Evolutionary conservation across 2,113 vertebrate genomes (phyloP).

Genomic region (Columbina picui): DNA sequence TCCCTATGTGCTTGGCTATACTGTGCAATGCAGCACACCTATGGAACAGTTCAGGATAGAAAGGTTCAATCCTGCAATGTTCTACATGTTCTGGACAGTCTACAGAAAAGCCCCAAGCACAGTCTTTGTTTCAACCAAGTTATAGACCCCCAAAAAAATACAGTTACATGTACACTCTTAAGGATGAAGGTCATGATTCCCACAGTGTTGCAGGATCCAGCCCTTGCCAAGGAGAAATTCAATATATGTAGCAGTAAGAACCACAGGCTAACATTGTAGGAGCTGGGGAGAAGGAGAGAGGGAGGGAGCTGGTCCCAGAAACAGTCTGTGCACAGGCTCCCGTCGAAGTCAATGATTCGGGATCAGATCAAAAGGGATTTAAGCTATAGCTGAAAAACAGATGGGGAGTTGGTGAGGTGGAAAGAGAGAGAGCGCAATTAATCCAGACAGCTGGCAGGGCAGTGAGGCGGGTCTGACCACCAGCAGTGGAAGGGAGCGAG

Average conservation of each 20-base stretch:
- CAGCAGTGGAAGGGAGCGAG: not conserved
- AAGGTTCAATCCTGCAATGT: not conserved
- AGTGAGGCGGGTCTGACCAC: not conserved
- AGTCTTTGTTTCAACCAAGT: not conserved
- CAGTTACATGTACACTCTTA: not conserved
- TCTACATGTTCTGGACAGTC: not conserved
- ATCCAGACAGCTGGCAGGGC: slow-evolving; percentile 55
- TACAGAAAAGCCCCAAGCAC: not conserved
- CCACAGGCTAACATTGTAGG: not conserved
- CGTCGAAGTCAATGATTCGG: not conserved
- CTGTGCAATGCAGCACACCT: not conserved
- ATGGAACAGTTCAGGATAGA: not conserved
- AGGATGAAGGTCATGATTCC: not conserved
- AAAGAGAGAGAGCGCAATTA: slow-evolving; percentile 40
- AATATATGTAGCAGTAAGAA: not conserved
- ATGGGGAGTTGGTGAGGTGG: slow-evolving; percentile 53
- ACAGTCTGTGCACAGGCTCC: not conserved
- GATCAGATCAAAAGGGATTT: slow-evolving; percentile 52
- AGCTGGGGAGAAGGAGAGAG: not conserved
- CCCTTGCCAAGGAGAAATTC: not conserved
- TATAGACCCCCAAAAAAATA: not conserved
- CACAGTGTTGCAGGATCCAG: not conserved
- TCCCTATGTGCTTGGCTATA: not conserved
- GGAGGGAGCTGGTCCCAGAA: not conserved
- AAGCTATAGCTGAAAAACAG: slow-evolving; percentile 49